phyloP scores from a whole-genome alignment of 1,140 invertebrate genomes.

The Eubasilissa regina region DNA sequence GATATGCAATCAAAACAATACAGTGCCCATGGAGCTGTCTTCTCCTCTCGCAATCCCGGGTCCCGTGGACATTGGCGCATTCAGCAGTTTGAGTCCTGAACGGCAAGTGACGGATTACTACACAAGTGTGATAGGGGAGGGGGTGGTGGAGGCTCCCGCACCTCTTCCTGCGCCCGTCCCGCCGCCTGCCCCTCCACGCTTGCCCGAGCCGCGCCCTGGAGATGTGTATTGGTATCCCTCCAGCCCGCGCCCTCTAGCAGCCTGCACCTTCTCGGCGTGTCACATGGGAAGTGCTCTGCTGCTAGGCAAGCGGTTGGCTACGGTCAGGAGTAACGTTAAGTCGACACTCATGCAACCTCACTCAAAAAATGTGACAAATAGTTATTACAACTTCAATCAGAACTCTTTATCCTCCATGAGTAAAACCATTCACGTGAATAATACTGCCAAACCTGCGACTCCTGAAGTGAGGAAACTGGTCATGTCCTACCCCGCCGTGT shows the following conservation, averaged over 20 bases:
- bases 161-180: conserved; percentile 58
- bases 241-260: conserved; percentile 68
- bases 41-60: neutral
- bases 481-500: conserved; percentile 65
- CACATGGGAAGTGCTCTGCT: conserved; percentile 68
- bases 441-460: conserved; percentile 65
- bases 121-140: conserved; percentile 1
- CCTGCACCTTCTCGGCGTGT: conserved; percentile 69
- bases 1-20: conserved; percentile 17
- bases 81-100: conserved; percentile 13
- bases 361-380: conserved; percentile 55
- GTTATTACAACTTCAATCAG: conserved; percentile 63
- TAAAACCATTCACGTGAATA: conserved; percentile 67
- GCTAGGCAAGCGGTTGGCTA: conserved; percentile 67
- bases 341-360: conserved; percentile 23
- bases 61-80: neutral
- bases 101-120: conserved; percentile 29
- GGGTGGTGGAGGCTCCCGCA: conserved; percentile 60
- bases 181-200: conserved; percentile 54
- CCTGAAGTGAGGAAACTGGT: conserved; percentile 69
- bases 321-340: conserved; percentile 69
- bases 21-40: neutral
- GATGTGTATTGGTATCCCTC: conserved; percentile 70
- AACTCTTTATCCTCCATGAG: conserved; percentile 63
- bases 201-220: conserved; percentile 61